Evolutionary conservation across 2,113 vertebrate genomes (phyloP).

Genomic region (Dolichallabes microphthalmus): DNA sequence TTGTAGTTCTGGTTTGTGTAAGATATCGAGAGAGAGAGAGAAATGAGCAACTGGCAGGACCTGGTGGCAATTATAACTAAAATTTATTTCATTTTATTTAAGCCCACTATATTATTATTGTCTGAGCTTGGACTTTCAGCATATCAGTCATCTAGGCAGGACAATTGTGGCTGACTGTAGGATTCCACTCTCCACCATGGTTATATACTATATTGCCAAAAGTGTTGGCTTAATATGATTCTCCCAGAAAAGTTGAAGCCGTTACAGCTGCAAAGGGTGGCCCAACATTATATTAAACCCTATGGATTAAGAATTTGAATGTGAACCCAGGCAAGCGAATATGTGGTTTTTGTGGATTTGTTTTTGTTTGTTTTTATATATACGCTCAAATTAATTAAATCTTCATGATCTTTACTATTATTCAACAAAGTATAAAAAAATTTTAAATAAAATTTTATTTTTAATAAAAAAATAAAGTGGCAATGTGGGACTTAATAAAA

Average conservation of each 20-base stretch:
- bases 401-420: background rate
- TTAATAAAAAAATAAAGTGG: background rate
- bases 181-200: background rate
- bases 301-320: too few species aligned
- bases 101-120: background rate
- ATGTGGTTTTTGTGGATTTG: too few species aligned
- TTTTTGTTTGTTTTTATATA: too few species aligned
- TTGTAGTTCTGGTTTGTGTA: background rate
- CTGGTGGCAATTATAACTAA: background rate
- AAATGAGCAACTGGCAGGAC: background rate
- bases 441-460: too few species aligned
- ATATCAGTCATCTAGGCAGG: background rate
- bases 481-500: background rate
- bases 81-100: background rate
- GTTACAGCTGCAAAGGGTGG: too few species aligned
- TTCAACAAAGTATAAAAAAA: too few species aligned
- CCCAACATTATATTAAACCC: too few species aligned
- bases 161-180: background rate
- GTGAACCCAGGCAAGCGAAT: too few species aligned
- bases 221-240: too few species aligned
- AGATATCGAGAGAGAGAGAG: background rate
- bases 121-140: too few species aligned
- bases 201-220: background rate
- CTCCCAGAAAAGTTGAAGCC: too few species aligned
- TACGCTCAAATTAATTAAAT: background rate